Evolutionary conservation across 2,888 invertebrate species (phyloP), one percentile per base, ranked within the genome.

Genomic region (Lysandra coridon): DNA sequence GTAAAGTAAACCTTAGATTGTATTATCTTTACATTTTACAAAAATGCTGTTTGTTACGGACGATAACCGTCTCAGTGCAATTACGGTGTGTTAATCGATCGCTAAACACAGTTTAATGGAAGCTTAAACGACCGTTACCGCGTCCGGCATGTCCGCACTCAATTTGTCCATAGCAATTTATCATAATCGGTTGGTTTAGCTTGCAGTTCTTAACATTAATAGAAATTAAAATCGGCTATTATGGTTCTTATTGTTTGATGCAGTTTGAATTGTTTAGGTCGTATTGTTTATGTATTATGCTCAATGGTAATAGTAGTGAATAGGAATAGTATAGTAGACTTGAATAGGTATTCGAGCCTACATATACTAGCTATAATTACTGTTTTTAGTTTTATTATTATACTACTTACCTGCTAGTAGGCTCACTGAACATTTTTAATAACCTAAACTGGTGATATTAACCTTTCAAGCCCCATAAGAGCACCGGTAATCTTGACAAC

Each of bases 61-160:
- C 5, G 33, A 69, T 69, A 14, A 69, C 33, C 69, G 14, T 14
- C 14, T 69, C 37, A 33, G 69, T 69, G 14, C 33, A 5, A 33
- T 69, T 33, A 33, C 33, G 33, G 69, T 33, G 69, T 69, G 33
- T 37, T 69, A 37, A 69, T 69, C 69, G 33, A 33, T 37, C 1
- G 69, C 33, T 69, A 37, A 69, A 69, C 17, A 69, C 17, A 69
- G 69, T 69, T 69, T 69, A 69, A 69, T 69, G 69, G 69, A 69
- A 69, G 69, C 69, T 69, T 69, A 69, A 69, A 69, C 69, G 14
- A 69, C 33, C 69, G 33, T 69, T 17, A 37, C 69, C 69, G 12
- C 33, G 69, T 33, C 69, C 69, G 69, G 69, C 69, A 14, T 33
- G 69, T 69, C 69, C 33, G 69, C 33, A 69, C 69, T 69, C 33